A percentile compares a stretch with the other conserved stretches of the same genome.
Evolutionary conservation across 2,797 vertebrate species (phyloP).

Genomic region (Delichon dasypus): DNA sequence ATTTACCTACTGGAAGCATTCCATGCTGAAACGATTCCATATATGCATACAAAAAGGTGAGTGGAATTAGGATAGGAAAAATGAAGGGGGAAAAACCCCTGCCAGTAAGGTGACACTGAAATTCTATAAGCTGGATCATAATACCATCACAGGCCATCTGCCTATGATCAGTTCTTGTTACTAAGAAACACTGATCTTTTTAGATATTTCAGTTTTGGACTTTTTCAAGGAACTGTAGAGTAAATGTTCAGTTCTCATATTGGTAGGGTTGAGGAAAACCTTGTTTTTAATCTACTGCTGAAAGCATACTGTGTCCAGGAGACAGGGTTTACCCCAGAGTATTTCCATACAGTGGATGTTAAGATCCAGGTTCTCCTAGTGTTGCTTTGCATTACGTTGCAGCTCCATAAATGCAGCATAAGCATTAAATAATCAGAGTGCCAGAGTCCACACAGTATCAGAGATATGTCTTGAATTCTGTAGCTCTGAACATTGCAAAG

Average conservation of each 20-base stretch:
- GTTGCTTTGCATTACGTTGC: not conserved
- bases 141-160: not conserved
- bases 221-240: not conserved
- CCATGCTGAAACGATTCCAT: not conserved
- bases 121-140: not conserved
- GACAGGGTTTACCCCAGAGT: not conserved
- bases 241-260: not conserved
- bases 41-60: not conserved
- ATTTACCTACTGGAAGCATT: not conserved
- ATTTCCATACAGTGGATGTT: not conserved
- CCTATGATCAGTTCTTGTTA: not conserved
- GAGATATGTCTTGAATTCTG: not conserved
- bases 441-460: not conserved
- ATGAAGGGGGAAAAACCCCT: fast-evolving
- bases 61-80: not conserved
- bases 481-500: not conserved
- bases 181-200: not conserved
- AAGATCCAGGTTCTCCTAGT: not conserved
- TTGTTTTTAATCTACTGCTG: not conserved
- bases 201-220: not conserved
- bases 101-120: not conserved
- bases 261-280: not conserved
- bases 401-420: not conserved
- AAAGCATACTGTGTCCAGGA: not conserved
- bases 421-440: not conserved